Evolutionary conservation across 2,888 invertebrate species (phyloP).

Genomic region (Mythimna ferrago): DNA sequence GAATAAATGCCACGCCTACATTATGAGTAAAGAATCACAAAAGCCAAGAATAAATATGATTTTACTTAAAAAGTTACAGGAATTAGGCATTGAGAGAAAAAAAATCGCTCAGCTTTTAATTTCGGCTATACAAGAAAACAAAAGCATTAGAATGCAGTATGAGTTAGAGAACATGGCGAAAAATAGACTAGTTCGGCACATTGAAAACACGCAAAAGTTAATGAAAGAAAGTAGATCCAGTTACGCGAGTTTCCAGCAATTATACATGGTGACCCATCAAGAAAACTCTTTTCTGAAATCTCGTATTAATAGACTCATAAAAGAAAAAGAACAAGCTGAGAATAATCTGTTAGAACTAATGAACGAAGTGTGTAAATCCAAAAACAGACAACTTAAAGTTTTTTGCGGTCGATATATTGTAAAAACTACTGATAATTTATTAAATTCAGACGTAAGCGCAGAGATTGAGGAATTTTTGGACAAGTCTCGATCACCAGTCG

Average conservation of each 20-base stretch:
- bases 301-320: slow-evolving; percentile 74
- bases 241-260: slow-evolving; percentile 81
- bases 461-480: slow-evolving; percentile 79
- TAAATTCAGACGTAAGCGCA: slow-evolving; percentile 76
- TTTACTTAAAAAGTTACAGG: slow-evolving; percentile 78
- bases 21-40: slow-evolving; percentile 42
- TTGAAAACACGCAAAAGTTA: slow-evolving; percentile 77
- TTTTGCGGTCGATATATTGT: slow-evolving; percentile 82
- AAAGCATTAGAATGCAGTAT: slow-evolving; percentile 78
- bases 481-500: slow-evolving; percentile 53
- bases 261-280: slow-evolving; percentile 80
- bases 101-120: slow-evolving; percentile 77
- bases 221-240: slow-evolving; percentile 78
- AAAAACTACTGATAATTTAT: slow-evolving; percentile 76
- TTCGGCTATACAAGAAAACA: slow-evolving; percentile 81
- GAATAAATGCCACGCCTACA: slow-evolving; percentile 16
- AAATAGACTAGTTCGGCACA: slow-evolving; percentile 74
- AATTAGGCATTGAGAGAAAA: slow-evolving; percentile 77
- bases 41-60: slow-evolving; percentile 66
- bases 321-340: slow-evolving; percentile 79
- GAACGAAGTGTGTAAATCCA: slow-evolving; percentile 79
- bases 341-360: slow-evolving; percentile 78
- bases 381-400: slow-evolving; percentile 77
- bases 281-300: slow-evolving; percentile 82
- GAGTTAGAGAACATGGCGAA: slow-evolving; percentile 79